Conservation (phyloP, 1,140 invertebrate species). For the Amphibalanus amphitrite region DNA sequence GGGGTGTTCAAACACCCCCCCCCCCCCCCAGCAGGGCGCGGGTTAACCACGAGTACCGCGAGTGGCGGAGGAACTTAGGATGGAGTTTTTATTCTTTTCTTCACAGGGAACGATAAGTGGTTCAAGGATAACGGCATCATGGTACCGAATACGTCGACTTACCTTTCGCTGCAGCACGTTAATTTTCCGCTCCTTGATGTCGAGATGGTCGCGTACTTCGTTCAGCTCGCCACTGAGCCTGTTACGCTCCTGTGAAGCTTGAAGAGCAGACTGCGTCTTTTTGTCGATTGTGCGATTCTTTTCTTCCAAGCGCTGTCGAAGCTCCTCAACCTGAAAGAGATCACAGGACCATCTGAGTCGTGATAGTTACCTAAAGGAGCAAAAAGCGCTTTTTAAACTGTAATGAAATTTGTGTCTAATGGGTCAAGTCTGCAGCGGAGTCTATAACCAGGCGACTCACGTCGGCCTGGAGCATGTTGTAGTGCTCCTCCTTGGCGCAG, state of each 20-base stretch:
- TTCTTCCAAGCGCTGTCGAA: conserved; percentile 78
- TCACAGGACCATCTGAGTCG: conserved; percentile 5
- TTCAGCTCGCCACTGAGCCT: conserved; percentile 67
- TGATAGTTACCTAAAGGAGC: too few species aligned
- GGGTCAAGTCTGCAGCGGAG: too few species aligned
- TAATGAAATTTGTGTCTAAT: too few species aligned
- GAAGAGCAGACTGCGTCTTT: conserved; percentile 73
- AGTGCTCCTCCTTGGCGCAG: conserved; percentile 94
- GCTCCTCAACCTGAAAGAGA: conserved; percentile 62
- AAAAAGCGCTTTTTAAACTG: too few species aligned
- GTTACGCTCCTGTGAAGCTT: conserved; percentile 74
- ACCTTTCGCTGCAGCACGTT: conserved; percentile 94
- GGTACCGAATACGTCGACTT: too few species aligned
- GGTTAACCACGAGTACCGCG: too few species aligned
- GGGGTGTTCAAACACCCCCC: too few species aligned
- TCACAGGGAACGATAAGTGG: too few species aligned
- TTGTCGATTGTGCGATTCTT: conserved; percentile 94
- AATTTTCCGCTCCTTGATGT: conserved; percentile 94
- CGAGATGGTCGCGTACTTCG: conserved; percentile 88
- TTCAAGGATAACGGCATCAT: too few species aligned
- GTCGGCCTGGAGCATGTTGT: conserved; percentile 93
- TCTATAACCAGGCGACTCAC: conserved; percentile 30
- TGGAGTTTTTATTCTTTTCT: too few species aligned
- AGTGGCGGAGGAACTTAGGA: too few species aligned
- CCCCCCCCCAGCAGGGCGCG: too few species aligned